phyloP scores from a whole-genome alignment of 2,113 vertebrate genomes.

The Ochotona princeps region DNA sequence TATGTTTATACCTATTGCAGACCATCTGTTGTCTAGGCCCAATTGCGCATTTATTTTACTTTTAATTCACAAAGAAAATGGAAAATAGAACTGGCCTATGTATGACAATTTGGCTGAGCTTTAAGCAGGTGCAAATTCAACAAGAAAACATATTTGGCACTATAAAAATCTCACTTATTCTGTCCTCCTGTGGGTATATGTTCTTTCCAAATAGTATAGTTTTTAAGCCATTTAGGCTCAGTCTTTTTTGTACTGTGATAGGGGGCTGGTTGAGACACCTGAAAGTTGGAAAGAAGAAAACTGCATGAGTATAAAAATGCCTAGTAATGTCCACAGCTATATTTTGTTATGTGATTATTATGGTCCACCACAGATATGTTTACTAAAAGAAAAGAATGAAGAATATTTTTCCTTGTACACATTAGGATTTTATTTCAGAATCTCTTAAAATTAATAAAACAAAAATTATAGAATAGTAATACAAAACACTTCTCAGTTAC shows the following conservation, averaged over 20 bases:
- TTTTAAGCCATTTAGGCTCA: constrained; percentile 64
- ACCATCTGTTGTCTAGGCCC: constrained; percentile 87
- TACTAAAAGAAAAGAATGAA: neutral
- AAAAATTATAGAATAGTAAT: too few species aligned
- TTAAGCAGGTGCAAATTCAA: constrained; percentile 82
- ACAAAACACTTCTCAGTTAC: too few species aligned
- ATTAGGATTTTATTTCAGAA: too few species aligned
- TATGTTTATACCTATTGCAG: constrained; percentile 81
- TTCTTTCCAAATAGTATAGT: constrained; percentile 74
- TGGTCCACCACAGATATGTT: neutral
- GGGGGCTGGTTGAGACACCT: neutral
- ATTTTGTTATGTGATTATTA: neutral
- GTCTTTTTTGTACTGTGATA: neutral
- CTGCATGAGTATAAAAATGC: neutral
- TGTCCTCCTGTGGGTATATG: constrained; percentile 72
- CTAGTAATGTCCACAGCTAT: neutral
- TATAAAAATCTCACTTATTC: constrained; percentile 79
- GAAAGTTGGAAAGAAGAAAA: neutral
- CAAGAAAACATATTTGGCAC: constrained; percentile 82
- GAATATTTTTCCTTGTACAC: too few species aligned
- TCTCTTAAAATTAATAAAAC: too few species aligned
- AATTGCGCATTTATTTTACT: constrained; percentile 84
- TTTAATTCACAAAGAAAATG: constrained; percentile 84
- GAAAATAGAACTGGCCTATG: constrained; percentile 82
- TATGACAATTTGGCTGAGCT: constrained; percentile 80